Conservation (phyloP, 2,113 vertebrate species). For the Oxyura jamaicensis region DNA sequence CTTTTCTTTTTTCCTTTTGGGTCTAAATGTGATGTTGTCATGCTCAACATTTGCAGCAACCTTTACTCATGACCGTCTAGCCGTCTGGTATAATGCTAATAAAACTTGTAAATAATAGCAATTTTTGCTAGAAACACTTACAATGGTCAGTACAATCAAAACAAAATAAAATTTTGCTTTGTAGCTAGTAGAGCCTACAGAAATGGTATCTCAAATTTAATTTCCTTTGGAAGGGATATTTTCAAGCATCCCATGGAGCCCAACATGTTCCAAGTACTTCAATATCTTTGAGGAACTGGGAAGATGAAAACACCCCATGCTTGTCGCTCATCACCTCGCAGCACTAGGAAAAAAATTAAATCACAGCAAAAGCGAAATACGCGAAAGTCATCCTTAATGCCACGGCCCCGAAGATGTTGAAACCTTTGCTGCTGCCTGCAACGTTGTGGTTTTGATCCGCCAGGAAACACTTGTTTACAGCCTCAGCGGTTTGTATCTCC, state of each 20-base stretch:
- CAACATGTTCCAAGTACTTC: neutral
- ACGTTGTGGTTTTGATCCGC: neutral
- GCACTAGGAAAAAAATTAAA: neutral
- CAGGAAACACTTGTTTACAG: neutral
- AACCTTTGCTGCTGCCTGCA: neutral
- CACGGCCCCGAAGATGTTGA: neutral
- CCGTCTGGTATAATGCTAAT: neutral
- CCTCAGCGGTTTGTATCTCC: conserved; percentile 2
- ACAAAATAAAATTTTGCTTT: neutral
- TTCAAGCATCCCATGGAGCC: neutral
- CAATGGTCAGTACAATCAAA: neutral
- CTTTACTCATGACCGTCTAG: neutral
- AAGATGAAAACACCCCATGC: neutral
- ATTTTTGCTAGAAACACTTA: neutral
- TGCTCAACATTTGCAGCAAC: neutral
- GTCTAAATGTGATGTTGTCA: neutral
- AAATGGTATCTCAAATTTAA: neutral
- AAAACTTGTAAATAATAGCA: neutral
- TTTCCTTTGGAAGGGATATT: neutral
- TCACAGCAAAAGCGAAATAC: neutral
- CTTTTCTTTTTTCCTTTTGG: neutral
- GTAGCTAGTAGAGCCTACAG: neutral
- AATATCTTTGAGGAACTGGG: neutral
- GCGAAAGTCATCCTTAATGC: neutral
- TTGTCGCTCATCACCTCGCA: neutral